These are phyloP conservation scores for Cenopis cana DNA, from an alignment of 2,888 invertebrate species.

Conservation along the genomic window DNA sequence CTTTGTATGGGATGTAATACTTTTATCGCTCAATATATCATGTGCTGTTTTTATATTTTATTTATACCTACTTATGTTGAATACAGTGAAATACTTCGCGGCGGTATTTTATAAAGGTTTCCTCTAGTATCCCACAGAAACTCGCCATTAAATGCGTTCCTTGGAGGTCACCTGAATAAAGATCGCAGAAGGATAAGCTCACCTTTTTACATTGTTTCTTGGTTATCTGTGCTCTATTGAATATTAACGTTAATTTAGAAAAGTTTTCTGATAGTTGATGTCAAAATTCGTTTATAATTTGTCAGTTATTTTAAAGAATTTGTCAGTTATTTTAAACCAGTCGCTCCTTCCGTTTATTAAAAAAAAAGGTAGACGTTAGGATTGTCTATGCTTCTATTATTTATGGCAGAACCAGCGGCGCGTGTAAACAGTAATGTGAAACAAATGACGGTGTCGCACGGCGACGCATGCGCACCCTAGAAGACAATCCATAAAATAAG, in stretches of 20 bases:
- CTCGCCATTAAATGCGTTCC: not conserved
- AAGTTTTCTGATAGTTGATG: not conserved
- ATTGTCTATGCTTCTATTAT: conserved; percentile 19
- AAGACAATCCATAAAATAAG: not conserved
- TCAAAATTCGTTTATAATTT: not conserved
- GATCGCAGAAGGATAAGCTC: not conserved
- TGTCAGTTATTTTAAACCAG: not conserved
- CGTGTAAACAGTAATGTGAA: conserved; percentile 42
- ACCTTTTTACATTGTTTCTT: not conserved
- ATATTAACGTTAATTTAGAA: not conserved
- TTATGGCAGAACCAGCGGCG: conserved; percentile 16
- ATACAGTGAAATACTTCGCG: not conserved
- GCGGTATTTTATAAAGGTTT: not conserved
- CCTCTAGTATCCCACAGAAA: too few relatives aligned
- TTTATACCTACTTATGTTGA: conserved; percentile 9
- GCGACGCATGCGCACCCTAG: conserved; percentile 20
- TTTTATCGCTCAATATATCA: conserved; percentile 32
- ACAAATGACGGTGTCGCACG: conserved; percentile 30
- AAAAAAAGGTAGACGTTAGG: not conserved
- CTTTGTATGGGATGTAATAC: conserved; percentile 42
- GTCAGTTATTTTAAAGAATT: not conserved
- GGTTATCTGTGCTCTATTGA: too few relatives aligned
- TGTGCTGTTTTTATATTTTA: conserved; percentile 6
- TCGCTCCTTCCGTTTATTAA: not conserved
- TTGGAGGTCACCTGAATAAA: not conserved